Percentiles rank a stretch among this genome's conserved stretches.
These are phyloP conservation scores for Mesorhabditis spiculigera DNA, from an alignment of 2,888 invertebrate species.

Conservation along the genomic window DNA sequence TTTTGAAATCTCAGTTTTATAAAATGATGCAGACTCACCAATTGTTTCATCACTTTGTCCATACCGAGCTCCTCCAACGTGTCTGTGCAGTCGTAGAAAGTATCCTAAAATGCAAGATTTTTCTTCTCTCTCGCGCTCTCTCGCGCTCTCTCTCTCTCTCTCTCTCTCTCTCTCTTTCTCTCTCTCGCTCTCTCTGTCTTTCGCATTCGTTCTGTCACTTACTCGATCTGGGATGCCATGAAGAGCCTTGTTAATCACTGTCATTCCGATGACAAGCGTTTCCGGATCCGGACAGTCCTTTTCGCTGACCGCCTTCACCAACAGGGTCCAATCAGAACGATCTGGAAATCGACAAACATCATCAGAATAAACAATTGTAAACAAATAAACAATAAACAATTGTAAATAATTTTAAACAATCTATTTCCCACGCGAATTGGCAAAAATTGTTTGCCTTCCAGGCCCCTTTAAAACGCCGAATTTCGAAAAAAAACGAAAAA, in stretches of 20 bases:
- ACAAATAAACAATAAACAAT: too few species aligned
- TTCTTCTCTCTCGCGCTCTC: too few species aligned
- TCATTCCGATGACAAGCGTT: constrained; percentile 88
- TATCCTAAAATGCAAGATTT: constrained; percentile 69
- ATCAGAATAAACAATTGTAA: too few species aligned
- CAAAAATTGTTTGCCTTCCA: background rate
- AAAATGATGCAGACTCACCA: constrained; percentile 23
- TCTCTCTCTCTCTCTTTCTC: constrained; percentile 12
- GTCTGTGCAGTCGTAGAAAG: constrained; percentile 95
- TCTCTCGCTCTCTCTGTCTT: too few species aligned
- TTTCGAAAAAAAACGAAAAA: background rate
- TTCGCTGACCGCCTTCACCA: constrained; percentile 82
- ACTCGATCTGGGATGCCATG: constrained; percentile 58
- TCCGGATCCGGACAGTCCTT: constrained; percentile 90
- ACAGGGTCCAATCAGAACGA: constrained; percentile 73
- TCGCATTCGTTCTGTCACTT: too few species aligned
- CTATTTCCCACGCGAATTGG: too few species aligned
- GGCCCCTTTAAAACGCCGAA: background rate
- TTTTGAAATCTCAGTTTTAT: background rate
- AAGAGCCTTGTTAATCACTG: constrained; percentile 74
- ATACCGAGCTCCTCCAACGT: constrained; percentile 78
- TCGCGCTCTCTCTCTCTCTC: background rate
- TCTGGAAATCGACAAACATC: constrained; percentile 58
- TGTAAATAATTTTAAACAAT: too few species aligned
- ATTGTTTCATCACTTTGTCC: constrained; percentile 58